A percentile compares a stretch with the other conserved stretches of the same genome.
These are phyloP conservation scores for Araneus ventricosus DNA, from an alignment of 1,140 invertebrate genomes.

Conservation along the genomic window DNA sequence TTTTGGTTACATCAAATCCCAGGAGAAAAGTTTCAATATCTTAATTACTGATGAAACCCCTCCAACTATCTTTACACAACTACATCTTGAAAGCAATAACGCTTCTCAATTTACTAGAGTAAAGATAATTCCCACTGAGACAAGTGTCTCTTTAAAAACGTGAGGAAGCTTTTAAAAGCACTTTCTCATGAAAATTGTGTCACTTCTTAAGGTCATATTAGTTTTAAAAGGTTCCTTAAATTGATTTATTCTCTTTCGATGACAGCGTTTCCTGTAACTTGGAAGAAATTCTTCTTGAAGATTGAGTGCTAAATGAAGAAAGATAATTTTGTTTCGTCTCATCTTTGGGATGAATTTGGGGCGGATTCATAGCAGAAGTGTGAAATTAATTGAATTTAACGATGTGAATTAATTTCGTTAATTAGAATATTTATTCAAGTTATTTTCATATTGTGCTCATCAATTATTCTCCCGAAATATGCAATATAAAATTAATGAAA, in stretches of 20 bases:
- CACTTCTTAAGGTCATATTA: neutral
- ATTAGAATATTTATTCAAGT: too few relatives aligned
- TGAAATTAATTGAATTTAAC: too few relatives aligned
- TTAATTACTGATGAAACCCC: neutral
- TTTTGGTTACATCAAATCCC: neutral
- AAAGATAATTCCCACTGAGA: neutral
- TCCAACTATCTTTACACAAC: neutral
- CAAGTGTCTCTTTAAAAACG: neutral
- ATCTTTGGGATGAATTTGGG: neutral
- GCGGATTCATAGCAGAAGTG: too few relatives aligned
- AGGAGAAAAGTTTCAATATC: neutral
- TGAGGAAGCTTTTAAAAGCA: neutral
- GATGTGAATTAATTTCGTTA: too few relatives aligned
- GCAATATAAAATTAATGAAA: too few relatives aligned
- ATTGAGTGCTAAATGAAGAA: neutral
- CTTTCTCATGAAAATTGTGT: neutral
- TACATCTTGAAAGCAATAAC: neutral
- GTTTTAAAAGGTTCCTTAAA: constrained; percentile 8
- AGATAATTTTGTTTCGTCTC: neutral
- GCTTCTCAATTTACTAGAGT: neutral
- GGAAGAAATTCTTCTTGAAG: neutral
- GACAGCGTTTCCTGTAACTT: neutral
- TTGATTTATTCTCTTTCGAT: neutral
- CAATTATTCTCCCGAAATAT: too few relatives aligned
- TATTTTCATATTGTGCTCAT: too few relatives aligned